Conservation (phyloP, 2,113 vertebrate species). For the Carassius carassius region DNA sequence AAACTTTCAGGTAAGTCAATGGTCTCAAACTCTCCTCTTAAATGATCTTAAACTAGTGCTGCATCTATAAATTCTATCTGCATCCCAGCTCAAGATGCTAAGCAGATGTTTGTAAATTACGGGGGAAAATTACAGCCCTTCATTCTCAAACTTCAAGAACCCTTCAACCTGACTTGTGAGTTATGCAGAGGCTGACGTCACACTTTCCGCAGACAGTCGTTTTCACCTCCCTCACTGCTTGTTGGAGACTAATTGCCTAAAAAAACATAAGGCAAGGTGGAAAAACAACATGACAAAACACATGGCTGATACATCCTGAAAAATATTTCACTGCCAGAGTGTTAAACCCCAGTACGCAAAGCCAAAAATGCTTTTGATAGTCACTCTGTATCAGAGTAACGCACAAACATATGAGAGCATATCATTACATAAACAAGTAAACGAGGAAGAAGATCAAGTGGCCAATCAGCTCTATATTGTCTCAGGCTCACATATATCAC, state of each 20-base stretch:
- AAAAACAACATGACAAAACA: constrained; percentile 4
- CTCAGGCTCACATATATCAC: not conserved
- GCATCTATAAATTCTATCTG: not conserved
- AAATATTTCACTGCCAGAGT: not conserved
- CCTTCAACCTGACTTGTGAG: not conserved
- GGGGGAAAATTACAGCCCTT: not conserved
- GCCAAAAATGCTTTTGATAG: not conserved
- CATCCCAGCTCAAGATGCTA: not conserved
- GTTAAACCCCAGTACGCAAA: not conserved
- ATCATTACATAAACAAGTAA: not conserved
- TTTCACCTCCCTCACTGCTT: not conserved
- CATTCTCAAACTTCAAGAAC: not conserved
- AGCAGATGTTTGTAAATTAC: too few relatives aligned
- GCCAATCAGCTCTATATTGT: not conserved
- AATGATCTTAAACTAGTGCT: too few relatives aligned
- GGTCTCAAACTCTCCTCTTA: too few relatives aligned
- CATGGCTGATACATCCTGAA: not conserved
- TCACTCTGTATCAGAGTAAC: not conserved
- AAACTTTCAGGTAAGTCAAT: too few relatives aligned
- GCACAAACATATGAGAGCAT: not conserved
- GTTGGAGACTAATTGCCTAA: not conserved
- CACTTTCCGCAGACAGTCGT: not conserved
- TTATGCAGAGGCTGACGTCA: not conserved
- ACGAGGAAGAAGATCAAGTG: not conserved
- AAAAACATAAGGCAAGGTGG: not conserved